phyloP scores from a whole-genome alignment of 2,113 vertebrate genomes.

The Lethenteron reissneri region DNA sequence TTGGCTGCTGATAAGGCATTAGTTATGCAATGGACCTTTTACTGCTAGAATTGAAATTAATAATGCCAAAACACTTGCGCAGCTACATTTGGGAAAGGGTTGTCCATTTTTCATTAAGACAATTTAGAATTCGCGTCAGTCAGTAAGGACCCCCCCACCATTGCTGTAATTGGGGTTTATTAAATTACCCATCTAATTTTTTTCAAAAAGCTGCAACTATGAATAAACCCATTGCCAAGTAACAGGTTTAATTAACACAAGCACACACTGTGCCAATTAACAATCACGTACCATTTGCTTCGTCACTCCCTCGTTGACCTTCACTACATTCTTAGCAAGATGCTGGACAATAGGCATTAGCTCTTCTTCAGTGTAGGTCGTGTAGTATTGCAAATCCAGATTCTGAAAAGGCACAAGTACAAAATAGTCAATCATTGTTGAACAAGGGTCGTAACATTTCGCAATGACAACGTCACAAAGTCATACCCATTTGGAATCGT shows the following conservation, averaged over 20 bases:
- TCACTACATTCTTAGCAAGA: conserved; percentile 47
- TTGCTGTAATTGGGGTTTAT: neutral
- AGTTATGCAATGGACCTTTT: neutral
- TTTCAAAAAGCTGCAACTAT: neutral
- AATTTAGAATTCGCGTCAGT: too few relatives aligned
- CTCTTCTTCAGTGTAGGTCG: conserved; percentile 25
- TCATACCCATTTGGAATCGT: conserved; percentile 40
- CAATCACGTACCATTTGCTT: conserved; percentile 35
- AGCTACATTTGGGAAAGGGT: neutral
- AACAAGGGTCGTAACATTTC: neutral
- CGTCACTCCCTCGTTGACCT: conserved; percentile 28
- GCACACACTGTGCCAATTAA: too few relatives aligned
- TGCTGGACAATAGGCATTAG: conserved; percentile 40
- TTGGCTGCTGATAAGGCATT: neutral
- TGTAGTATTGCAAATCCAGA: conserved; percentile 32
- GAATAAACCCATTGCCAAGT: too few relatives aligned
- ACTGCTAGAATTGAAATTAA: neutral
- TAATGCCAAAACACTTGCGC: neutral
- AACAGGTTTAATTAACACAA: neutral
- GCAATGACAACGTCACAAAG: neutral
- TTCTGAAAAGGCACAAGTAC: conserved; percentile 21
- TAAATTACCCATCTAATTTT: neutral
- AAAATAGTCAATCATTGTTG: neutral
- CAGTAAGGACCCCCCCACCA: neutral
- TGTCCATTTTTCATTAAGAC: too few relatives aligned